Evolutionary conservation across 2,888 invertebrate genomes (phyloP), one percentile per base, ranked within the genome.

Genomic region (Slavum lentiscoides): DNA sequence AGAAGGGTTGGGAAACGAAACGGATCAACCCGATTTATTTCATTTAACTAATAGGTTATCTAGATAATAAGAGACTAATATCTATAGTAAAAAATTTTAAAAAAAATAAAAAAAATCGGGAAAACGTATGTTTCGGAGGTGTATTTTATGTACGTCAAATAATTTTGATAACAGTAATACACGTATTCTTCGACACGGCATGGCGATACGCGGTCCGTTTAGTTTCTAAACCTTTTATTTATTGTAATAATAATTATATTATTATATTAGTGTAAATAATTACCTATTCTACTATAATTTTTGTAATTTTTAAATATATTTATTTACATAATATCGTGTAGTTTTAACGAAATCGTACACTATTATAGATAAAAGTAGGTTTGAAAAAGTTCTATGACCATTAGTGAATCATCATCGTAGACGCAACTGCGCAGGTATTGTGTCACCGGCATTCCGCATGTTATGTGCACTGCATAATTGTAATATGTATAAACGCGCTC

Each of bases 221-320:
- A 30, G 67, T 76, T 76, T 76, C 75, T 49, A 59, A 49, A 59
- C 67, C 75, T 76, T 76, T 76, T 68, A 76, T 68, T 68, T 75
- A 74, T 74, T 62, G 62, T 73, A 49, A 67, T 74, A 37, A 66
- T 74, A 43, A 75, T 75, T 59, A 66, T 61, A 77, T 70, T 61
- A 69, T 77, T 53, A 75, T 68, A 76, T 76, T 77, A 69, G 61
- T 77, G 62, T 70, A 80, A 70, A 70, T 70, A 53, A 80, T 43
- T 80, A 80, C 70, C 70, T 80, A 80, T 72, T 69, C 75, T 76
- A 67, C 75, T 68, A 76, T 76, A 80, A 77, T 77, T 77, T 43
- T 72, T 80, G 70, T 80, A 80, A 80, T 72, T 80, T 80, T 64
- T 70, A 80, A 80, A 72, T 80, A 72, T 72, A 72, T 72, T 72